phyloP scores from a whole-genome alignment of 2,797 vertebrate genomes.

The Coranthus polyacanthus region DNA sequence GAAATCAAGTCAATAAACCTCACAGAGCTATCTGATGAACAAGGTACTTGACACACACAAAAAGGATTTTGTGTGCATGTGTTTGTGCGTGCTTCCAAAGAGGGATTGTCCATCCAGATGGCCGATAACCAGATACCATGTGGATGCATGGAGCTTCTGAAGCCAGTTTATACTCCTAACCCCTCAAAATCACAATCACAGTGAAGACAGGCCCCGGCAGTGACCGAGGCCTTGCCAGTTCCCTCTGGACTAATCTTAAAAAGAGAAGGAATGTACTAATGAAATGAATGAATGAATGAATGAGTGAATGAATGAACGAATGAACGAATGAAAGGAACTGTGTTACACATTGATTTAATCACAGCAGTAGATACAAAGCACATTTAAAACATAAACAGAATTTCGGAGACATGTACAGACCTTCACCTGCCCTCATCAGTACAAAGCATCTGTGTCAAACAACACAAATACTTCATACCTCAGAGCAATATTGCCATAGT shows the following conservation, averaged over 20 bases:
- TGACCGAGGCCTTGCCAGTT: constrained; percentile 11
- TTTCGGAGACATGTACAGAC: constrained; percentile 6
- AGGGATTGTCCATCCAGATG: not conserved
- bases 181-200: constrained; percentile 7
- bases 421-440: not conserved
- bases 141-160: constrained; percentile 4
- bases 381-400: too few species aligned
- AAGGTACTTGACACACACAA: constrained; percentile 46
- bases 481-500: constrained; percentile 20
- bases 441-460: not conserved
- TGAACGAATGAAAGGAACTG: not conserved
- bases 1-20: constrained; percentile 70
- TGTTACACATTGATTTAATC: constrained; percentile 4
- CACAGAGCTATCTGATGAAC: constrained; percentile 50
- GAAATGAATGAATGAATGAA: too few species aligned
- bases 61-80: constrained; percentile 30
- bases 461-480: not conserved
- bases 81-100: constrained; percentile 15
- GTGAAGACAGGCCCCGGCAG: constrained; percentile 9
- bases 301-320: too few species aligned
- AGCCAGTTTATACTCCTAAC: constrained; percentile 13
- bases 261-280: too few species aligned
- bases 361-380: not conserved
- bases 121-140: constrained; percentile 14
- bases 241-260: not conserved